phyloP scores from a whole-genome alignment of 2,113 vertebrate species.

The Meleagris gallopavo region DNA sequence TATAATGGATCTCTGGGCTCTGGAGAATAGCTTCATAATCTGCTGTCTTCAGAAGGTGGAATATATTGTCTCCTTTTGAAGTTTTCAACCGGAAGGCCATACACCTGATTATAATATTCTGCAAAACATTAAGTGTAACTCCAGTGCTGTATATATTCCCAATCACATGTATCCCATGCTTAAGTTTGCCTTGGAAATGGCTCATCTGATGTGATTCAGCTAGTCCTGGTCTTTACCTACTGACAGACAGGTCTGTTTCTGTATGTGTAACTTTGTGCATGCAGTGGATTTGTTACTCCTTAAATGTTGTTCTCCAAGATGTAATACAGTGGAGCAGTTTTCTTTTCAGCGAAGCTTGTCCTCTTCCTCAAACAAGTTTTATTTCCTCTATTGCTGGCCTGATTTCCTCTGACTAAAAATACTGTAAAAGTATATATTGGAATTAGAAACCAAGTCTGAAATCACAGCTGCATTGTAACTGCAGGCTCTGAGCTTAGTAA shows the following conservation, averaged over 20 bases:
- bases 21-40: slow-evolving; percentile 32
- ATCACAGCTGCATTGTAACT: slow-evolving; percentile 17
- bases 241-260: neutral
- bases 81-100: neutral
- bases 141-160: neutral
- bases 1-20: slow-evolving; percentile 42
- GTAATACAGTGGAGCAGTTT: neutral
- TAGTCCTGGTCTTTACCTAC: neutral
- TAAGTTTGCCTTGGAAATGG: slow-evolving; percentile 36
- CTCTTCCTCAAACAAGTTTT: neutral
- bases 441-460: neutral
- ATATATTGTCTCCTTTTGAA: slow-evolving; percentile 2
- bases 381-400: neutral
- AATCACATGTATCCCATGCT: neutral
- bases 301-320: neutral
- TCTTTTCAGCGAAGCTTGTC: neutral
- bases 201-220: neutral
- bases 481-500: slow-evolving; percentile 9
- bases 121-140: neutral
- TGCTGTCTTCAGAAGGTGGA: slow-evolving; percentile 15
- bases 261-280: neutral
- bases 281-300: neutral
- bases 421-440: neutral
- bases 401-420: neutral
- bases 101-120: neutral